Percentiles rank a stretch among this genome's conserved stretches.
These are phyloP conservation scores for Trichopria drosophilae DNA, from an alignment of 2,888 invertebrate genomes.

Conservation along the genomic window DNA sequence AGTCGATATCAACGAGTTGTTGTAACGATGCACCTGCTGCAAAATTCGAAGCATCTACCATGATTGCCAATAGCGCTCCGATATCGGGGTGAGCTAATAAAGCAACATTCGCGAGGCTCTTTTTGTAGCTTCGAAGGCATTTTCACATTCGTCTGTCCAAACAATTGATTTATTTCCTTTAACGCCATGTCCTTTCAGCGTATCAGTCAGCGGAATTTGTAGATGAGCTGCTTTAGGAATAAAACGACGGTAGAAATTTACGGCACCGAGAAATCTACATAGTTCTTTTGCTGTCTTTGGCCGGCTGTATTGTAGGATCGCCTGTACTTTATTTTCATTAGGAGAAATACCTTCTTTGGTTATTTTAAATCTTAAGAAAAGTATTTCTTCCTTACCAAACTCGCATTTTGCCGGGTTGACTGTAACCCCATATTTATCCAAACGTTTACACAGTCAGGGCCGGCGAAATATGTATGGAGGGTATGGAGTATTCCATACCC, in stretches of 20 bases:
- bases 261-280: constrained; percentile 48
- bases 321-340: constrained; percentile 44
- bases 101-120: constrained; percentile 27
- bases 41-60: constrained; percentile 34
- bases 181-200: constrained; percentile 6
- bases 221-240: constrained; percentile 46
- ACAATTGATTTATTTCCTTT: no score
- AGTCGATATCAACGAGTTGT: constrained; percentile 25
- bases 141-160: constrained; percentile 25
- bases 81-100: constrained; percentile 27
- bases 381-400: constrained; percentile 38
- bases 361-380: constrained; percentile 44
- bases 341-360: constrained; percentile 42
- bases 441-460: constrained; percentile 28
- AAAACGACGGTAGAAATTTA: constrained; percentile 52
- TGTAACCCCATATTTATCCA: constrained; percentile 24
- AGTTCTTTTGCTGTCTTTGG: constrained; percentile 46
- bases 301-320: constrained; percentile 37
- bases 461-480: no score
- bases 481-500: no score
- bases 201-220: constrained; percentile 48
- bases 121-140: constrained; percentile 26
- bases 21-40: constrained; percentile 40
- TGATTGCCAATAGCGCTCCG: constrained; percentile 25
- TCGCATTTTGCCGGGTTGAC: constrained; percentile 44